These are phyloP conservation scores for Petrophora chlorosata DNA, from an alignment of 2,888 invertebrate species.

Conservation along the genomic window DNA sequence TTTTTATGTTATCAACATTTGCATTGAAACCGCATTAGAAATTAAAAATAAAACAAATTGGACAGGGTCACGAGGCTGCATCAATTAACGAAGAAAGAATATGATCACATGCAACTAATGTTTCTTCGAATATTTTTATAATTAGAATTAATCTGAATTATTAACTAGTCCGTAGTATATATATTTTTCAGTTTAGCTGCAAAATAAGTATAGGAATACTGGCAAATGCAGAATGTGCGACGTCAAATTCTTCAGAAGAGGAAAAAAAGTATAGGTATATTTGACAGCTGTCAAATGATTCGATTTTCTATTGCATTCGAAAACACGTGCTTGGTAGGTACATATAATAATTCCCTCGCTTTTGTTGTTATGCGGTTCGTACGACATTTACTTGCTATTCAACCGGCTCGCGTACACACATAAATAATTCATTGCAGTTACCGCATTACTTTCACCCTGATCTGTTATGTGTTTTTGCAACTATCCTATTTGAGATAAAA, in stretches of 20 bases:
- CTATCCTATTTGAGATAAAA: too few relatives aligned
- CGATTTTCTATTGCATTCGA: slow-evolving; percentile 25
- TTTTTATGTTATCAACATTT: background rate
- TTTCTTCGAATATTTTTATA: too few relatives aligned
- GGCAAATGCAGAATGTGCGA: too few relatives aligned
- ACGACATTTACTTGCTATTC: slow-evolving; percentile 28
- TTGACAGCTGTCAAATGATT: slow-evolving; percentile 25
- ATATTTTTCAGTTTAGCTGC: too few relatives aligned
- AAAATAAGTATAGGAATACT: too few relatives aligned
- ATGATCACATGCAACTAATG: too few relatives aligned
- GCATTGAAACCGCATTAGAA: background rate
- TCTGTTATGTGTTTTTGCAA: too few relatives aligned
- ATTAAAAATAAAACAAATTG: background rate
- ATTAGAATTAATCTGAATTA: too few relatives aligned
- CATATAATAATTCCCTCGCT: slow-evolving; percentile 4
- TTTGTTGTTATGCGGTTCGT: slow-evolving; percentile 11
- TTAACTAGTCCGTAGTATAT: too few relatives aligned
- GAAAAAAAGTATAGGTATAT: background rate
- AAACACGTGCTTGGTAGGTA: slow-evolving; percentile 28
- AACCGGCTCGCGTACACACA: slow-evolving; percentile 40
- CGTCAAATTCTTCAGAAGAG: too few relatives aligned
- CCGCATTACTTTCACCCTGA: slow-evolving; percentile 59
- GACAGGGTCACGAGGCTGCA: too few relatives aligned
- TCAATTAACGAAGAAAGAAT: too few relatives aligned
- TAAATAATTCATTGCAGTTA: slow-evolving; percentile 58